These are phyloP conservation scores for Casuarius casuarius DNA, from an alignment of 2,113 vertebrate species.

Conservation along the genomic window DNA sequence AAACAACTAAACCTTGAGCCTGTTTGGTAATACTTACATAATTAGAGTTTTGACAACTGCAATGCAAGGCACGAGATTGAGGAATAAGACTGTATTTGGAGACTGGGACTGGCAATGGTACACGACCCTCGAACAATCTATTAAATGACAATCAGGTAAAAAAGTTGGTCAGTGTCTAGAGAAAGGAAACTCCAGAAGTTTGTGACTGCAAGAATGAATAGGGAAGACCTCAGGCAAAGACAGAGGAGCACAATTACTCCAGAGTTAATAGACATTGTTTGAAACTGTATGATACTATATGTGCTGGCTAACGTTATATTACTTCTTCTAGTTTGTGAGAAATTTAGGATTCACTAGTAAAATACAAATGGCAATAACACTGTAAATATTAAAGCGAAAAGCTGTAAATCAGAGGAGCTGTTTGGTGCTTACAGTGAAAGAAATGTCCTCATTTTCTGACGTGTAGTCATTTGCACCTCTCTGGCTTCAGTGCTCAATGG, in stretches of 20 bases:
- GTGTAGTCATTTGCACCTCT: accelerated
- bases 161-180: background rate
- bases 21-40: background rate
- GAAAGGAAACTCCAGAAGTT: background rate
- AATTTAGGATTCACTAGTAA: background rate
- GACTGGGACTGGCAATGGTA: background rate
- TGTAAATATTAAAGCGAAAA: background rate
- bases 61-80: background rate
- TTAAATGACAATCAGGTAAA: background rate
- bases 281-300: background rate
- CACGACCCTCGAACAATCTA: background rate
- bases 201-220: background rate
- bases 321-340: background rate
- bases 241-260: background rate
- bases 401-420: background rate
- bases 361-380: background rate
- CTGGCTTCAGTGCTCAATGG: background rate
- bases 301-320: background rate
- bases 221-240: background rate
- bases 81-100: background rate
- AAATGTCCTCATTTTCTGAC: background rate
- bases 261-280: background rate
- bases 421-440: background rate
- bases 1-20: background rate
- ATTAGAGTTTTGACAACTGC: background rate